Base-by-base conservation (phyloP, 2,888 invertebrate species). In the Tiliacea citrago region DNA sequence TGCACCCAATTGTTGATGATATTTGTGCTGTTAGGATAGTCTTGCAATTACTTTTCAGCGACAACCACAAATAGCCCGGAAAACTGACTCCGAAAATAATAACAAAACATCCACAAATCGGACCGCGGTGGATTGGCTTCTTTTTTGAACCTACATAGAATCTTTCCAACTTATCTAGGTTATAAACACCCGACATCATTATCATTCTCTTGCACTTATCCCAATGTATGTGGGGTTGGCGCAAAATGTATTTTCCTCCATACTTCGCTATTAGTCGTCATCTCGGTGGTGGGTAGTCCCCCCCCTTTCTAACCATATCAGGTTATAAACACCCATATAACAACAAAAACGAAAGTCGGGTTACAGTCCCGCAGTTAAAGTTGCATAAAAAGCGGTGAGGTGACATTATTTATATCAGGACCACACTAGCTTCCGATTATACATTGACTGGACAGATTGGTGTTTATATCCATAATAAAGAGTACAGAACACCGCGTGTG, bases 401-500 rank as follows among this genome's bases (percentile, higher is more conserved):
- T 21, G 6, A 51, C 24, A 45, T 73, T 61, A 75, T 47, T 16
- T 39, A 65, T 49, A 42, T 29, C 39, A 9, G 39, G 5, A 24
- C 13, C 49, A 42, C n/a, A 60, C 47, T 45, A n/a, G n/a, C n/a
- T 35, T 13, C 35, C 7, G 18, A 81, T 12, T 63, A 47, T 57
- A 62, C 24, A 29, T 39, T 13, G 45, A 42, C n/a, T 47, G 29
- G 39, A 58, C 16, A 42, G 12, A 55, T 18, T n/a, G 35, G 42
- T 55, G 35, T 63, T 68, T 47, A 76, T 79, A 76, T 67, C 62
- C 78, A 79, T 68, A 58, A 76, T 68, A 76, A 81, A 58, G 57
- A 81, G 47, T 42, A 39, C 39, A 67, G 16, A 6, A 63, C 62
- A 55, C 47, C 45, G 35, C 12, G 13, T 55, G 29, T 53, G 82